phyloP scores from a whole-genome alignment of 2,113 vertebrate species.

The Apistogramma diplotaenia region DNA sequence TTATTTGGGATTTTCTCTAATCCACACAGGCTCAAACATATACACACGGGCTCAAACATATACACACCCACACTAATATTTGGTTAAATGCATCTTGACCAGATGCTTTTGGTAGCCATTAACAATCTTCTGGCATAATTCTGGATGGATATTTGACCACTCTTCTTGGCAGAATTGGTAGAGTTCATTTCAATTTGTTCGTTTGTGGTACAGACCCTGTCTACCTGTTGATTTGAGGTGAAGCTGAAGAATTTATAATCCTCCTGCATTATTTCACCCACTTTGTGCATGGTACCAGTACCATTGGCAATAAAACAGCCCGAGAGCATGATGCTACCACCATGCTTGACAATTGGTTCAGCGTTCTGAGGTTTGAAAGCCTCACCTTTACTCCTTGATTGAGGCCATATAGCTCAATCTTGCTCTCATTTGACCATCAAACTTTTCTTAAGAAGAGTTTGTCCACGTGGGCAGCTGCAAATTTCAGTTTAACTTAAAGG shows the following conservation, averaged over 20 bases:
- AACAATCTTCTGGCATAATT: too few species aligned
- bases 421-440: neutral
- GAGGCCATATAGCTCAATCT: neutral
- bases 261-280: neutral
- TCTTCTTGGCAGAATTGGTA: too few species aligned
- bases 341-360: neutral
- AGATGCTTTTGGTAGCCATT: too few species aligned
- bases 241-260: neutral
- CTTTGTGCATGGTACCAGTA: neutral
- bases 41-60: too few species aligned
- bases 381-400: neutral
- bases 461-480: neutral
- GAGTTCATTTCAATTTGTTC: too few species aligned
- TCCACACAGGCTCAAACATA: too few species aligned
- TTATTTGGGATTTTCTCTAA: neutral
- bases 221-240: neutral
- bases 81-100: too few species aligned
- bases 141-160: too few species aligned
- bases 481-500: neutral
- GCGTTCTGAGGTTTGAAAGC: neutral
- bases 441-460: neutral
- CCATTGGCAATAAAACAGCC: neutral
- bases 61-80: neutral
- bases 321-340: neutral
- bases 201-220: neutral